Percentiles rank a stretch among this genome's conserved stretches.
phyloP scores from a whole-genome alignment of 92 coral and sea anemone species.

The Epizoanthus illoricatus region DNA sequence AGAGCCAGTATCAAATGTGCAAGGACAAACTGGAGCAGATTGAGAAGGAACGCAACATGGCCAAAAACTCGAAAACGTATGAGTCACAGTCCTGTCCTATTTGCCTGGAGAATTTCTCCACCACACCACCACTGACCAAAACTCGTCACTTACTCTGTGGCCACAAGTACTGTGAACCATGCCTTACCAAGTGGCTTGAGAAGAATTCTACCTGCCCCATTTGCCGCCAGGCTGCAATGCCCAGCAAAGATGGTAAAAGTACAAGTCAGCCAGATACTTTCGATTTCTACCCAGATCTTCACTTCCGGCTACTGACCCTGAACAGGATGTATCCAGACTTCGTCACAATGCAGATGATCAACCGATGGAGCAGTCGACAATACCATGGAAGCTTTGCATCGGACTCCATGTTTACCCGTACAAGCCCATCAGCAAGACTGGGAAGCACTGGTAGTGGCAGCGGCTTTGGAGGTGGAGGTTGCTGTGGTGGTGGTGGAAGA shows the following conservation, averaged over 20 bases:
- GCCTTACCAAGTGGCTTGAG: slow-evolving; percentile 78
- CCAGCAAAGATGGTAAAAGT: slow-evolving; percentile 36
- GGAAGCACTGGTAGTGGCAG: slow-evolving; percentile 70
- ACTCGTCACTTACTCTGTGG: slow-evolving; percentile 74
- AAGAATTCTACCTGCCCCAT: slow-evolving; percentile 89
- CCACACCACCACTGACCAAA: slow-evolving; percentile 49
- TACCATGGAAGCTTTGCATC: slow-evolving; percentile 65
- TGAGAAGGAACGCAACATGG: slow-evolving; percentile 71
- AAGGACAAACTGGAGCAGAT: slow-evolving; percentile 64
- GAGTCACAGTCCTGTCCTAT: slow-evolving; percentile 79
- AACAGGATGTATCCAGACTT: slow-evolving; percentile 69
- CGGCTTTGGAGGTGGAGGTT: slow-evolving; percentile 83
- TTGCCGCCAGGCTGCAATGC: slow-evolving; percentile 70
- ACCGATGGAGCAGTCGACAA: slow-evolving; percentile 64
- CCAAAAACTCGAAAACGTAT: slow-evolving; percentile 56
- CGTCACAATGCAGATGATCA: slow-evolving; percentile 58
- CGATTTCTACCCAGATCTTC: slow-evolving; percentile 73
- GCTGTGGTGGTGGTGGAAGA: slow-evolving; percentile 75
- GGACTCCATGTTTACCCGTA: slow-evolving; percentile 56
- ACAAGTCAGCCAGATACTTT: slow-evolving; percentile 4
- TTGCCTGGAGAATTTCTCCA: slow-evolving; percentile 76
- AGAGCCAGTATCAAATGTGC: slow-evolving; percentile 55
- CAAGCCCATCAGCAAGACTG: slow-evolving; percentile 23
- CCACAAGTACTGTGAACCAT: slow-evolving; percentile 90
- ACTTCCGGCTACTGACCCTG: slow-evolving; percentile 65